Evolutionary conservation across 1,140 invertebrate genomes (phyloP), one percentile per base, ranked within the genome.

Genomic region (Zaprionus kolodkinae): DNA sequence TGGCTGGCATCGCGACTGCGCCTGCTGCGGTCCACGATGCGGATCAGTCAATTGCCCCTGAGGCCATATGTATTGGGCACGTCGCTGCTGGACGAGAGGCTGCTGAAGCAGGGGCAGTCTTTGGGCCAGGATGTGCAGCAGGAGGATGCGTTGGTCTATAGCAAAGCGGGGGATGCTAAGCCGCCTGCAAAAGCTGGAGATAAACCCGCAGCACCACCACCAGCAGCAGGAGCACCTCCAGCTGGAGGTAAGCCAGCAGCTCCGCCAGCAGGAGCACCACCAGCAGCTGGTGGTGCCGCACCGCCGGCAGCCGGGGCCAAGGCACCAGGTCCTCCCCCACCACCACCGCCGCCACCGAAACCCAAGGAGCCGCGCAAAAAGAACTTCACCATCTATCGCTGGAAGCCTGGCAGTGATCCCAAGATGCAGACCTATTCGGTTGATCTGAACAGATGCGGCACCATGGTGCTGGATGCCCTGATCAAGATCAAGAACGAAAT

Each of bases 401-500:
- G 96, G 96, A 95, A 97, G 92, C 96, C 97, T 3, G 96, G 97
- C 50, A 95, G 97, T 70, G 98, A 99, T 92, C 98, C 98, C 0
- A 94, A 94, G 57, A 95, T 98, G 91, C 96, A 99, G 93, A 96
- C 96, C 48, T 99, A 97, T 93, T 94, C 96, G 80, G 94, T 99
- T 3, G 98, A 99, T 93, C 93, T 99, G n/a, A 97, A 97, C 81
- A 93, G 95, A 9, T 99, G 98, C 94, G 98, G 98, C 12, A 97
- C 98, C 3, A 99, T 99, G 99, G 96, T 99, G 12, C 93, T 99
- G 54, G 99, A 99, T 94, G 98, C 97, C 0, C 92, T 99, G 43
- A 97, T 99, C 73, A 99, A 99, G 93, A 99, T 99, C 60, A 99
- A 99, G 93, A 99, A 98, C 94, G 97, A 99, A 92, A 94, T 98